Evolutionary conservation across 2,888 invertebrate species (phyloP).

Genomic region (Thereva nobilitata): DNA sequence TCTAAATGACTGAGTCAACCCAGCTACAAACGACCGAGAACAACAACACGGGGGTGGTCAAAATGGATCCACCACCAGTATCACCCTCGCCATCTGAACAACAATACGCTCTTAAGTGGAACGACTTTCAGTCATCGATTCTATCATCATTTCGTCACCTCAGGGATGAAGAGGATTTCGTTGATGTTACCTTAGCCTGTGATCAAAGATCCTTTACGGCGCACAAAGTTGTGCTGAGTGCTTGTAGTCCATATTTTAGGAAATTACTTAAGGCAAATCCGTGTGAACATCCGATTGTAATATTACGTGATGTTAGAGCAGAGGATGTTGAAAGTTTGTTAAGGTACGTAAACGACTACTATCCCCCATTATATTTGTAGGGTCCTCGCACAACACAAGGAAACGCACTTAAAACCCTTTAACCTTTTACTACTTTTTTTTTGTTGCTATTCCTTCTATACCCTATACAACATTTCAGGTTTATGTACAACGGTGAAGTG

Average conservation of each 20-base stretch:
- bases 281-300: conserved; percentile 88
- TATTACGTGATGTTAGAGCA: conserved; percentile 81
- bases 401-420: no score
- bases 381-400: no score
- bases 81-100: conserved; percentile 68
- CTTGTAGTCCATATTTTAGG: conserved; percentile 91
- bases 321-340: conserved; percentile 85
- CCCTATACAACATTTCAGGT: conserved; percentile 60
- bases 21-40: conserved; percentile 59
- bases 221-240: conserved; percentile 88
- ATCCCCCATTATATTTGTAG: no score
- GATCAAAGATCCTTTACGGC: conserved; percentile 87
- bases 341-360: conserved; percentile 60
- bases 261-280: conserved; percentile 86
- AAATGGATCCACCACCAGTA: conserved; percentile 60
- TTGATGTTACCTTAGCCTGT: conserved; percentile 90
- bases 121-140: conserved; percentile 91
- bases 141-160: conserved; percentile 86
- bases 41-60: conserved; percentile 58
- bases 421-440: conserved; percentile 1
- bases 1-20: conserved; percentile 59
- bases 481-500: conserved; percentile 92
- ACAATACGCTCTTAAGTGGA: conserved; percentile 93
- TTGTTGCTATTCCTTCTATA: not conserved
- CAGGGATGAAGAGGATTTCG: conserved; percentile 89